A percentile compares a stretch with the other conserved stretches of the same genome.
phyloP scores from a whole-genome alignment of 1,140 invertebrate genomes.

The Thereuonema tuberculata region DNA sequence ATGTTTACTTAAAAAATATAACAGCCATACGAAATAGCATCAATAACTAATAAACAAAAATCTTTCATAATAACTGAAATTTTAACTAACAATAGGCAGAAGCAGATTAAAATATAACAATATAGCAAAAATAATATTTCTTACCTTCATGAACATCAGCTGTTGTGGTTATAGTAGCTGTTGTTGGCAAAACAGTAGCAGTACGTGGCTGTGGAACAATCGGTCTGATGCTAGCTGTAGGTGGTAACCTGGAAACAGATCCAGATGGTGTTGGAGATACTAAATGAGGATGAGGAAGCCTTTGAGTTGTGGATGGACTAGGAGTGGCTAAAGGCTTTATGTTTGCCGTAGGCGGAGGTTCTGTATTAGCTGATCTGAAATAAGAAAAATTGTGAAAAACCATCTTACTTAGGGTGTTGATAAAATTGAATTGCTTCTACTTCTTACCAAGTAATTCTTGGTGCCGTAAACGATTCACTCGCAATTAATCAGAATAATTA shows the following conservation, averaged over 20 bases:
- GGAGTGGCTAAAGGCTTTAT: constrained; percentile 83
- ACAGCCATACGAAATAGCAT: too few species aligned
- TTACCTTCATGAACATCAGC: constrained; percentile 19
- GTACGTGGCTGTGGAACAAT: constrained; percentile 52
- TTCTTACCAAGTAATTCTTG: too few species aligned
- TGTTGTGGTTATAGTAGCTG: constrained; percentile 16
- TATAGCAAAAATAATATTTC: too few species aligned
- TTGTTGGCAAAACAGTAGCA: constrained; percentile 9
- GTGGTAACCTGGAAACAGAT: constrained; percentile 44
- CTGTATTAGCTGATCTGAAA: constrained; percentile 31
- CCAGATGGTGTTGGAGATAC: constrained; percentile 25
- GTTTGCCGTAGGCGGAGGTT: constrained; percentile 70
- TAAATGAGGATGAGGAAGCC: constrained; percentile 28
- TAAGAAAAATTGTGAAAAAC: background rate
- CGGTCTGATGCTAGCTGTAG: constrained; percentile 78
- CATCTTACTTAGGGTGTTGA: background rate
- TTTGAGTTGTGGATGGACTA: constrained; percentile 22
- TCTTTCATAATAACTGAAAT: too few species aligned
- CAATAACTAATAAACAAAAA: too few species aligned
- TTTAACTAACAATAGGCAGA: constrained; percentile 20
- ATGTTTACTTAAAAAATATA: too few species aligned
- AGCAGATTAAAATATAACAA: too few species aligned
- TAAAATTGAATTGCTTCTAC: too few species aligned
- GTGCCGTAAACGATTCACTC: too few species aligned
- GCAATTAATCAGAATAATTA: too few species aligned